Conservation (phyloP, 1,140 invertebrate genomes). For the Bombus cullumanus region DNA sequence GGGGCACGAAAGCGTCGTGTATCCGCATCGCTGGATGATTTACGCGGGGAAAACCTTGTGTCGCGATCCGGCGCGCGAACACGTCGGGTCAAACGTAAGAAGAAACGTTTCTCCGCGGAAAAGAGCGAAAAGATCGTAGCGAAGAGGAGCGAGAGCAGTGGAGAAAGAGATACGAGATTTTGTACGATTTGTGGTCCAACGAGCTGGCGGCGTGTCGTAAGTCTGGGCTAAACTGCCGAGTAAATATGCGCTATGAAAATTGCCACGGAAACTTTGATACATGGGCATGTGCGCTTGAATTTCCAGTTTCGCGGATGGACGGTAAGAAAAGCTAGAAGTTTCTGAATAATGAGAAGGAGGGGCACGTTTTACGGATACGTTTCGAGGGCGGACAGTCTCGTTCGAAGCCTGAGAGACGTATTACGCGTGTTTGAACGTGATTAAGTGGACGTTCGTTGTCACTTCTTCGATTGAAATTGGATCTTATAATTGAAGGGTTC, state of each 20-base stretch:
- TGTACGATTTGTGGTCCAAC: background rate
- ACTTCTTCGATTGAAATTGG: too few relatives aligned
- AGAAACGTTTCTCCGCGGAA: background rate
- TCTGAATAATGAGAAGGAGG: background rate
- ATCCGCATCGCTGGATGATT: background rate
- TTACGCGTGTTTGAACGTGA: too few relatives aligned
- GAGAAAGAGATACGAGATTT: background rate
- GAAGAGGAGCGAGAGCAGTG: background rate
- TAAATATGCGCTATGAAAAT: conserved; percentile 5
- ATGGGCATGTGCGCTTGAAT: background rate
- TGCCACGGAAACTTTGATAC: conserved; percentile 1
- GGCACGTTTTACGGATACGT: background rate
- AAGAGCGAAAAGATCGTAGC: background rate
- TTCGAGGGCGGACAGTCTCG: background rate
- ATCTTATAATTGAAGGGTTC: too few relatives aligned
- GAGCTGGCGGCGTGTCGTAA: background rate
- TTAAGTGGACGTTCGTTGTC: background rate
- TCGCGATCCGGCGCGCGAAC: background rate
- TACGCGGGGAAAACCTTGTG: background rate
- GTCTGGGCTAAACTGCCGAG: background rate
- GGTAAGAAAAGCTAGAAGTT: background rate
- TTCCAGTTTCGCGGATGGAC: background rate
- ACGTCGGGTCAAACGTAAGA: background rate
- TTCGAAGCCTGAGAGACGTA: background rate
- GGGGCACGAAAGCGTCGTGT: background rate